Conservation (phyloP, 2,113 vertebrate genomes). For the Narcine bancroftii region DNA sequence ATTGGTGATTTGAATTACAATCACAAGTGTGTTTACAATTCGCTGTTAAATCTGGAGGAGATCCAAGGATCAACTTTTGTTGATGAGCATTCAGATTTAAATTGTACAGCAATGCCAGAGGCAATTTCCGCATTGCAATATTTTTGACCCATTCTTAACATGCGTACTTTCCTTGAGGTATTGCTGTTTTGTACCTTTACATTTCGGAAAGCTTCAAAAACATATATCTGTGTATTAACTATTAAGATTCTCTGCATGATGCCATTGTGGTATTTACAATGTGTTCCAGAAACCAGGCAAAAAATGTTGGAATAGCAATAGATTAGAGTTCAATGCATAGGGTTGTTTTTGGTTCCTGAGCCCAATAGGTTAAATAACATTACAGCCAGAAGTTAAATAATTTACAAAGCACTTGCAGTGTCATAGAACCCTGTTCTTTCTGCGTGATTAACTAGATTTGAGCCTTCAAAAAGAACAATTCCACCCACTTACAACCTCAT, state of each 20-base stretch:
- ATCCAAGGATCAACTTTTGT: neutral
- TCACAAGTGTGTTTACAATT: neutral
- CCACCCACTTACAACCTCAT: neutral
- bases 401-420: conserved; percentile 20
- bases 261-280: neutral
- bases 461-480: neutral
- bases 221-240: neutral
- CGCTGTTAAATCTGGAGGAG: neutral
- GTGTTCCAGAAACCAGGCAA: conserved; percentile 18
- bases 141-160: neutral
- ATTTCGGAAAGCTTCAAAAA: neutral
- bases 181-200: neutral
- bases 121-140: neutral
- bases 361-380: conserved; percentile 7
- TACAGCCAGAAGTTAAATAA: neutral
- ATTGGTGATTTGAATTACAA: neutral
- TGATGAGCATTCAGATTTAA: neutral
- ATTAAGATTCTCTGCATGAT: conserved; percentile 15
- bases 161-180: neutral
- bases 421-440: neutral
- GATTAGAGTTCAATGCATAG: neutral
- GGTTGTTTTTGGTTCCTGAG: neutral
- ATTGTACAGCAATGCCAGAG: neutral
- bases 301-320: conserved; percentile 22
- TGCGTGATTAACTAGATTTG: neutral